Base-by-base conservation (phyloP, 2,797 vertebrate species). In the Amblyraja radiata region DNA sequence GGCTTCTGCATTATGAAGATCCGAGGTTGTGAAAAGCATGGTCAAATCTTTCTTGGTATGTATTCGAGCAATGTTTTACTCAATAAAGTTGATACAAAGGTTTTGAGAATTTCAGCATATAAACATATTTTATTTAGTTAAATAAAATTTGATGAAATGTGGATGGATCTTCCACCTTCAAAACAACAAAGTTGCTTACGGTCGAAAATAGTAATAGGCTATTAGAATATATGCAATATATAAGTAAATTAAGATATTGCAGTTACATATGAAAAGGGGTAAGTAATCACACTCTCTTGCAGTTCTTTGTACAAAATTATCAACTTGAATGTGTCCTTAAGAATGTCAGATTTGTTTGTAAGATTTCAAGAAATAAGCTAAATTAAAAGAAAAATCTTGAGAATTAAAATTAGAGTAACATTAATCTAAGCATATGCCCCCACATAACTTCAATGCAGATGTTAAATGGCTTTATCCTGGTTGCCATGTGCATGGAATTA, bases 41-140 rank as follows among this genome's bases (percentile, higher is more conserved):
- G 13, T 80, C 21, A 74, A 5, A 21, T 74, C 18, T 46, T 39
- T 73, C 71, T 10, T 76, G 36, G 39, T 28, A 25, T 39, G 39
- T 91, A 73, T 28, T 74, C 65, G 18, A 36, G 14, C 90, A 39
- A 46, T 39, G 39, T 91, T 91, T 74, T 1, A 28, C 36, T 46
- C 65, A 39, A 71, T 71, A 39, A 91, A 74, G 36, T 6, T 10
- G 39, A 58, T 18, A 68, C 21, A 2, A 18, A 65, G 14, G 68
- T 16, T 68, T 23, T 84, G n/a, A 13, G 25, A 92, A 92, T 76
- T 28, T 58, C 28, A 58, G 39, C 28, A 25, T 74, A 39, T 25
- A 10, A 92, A 92, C 71, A 92, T 71, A 25, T 74, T 92, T 90
- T 92, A 92, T 92, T 92, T 76, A 54, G 71, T 4, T 28, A 92